Base-by-base conservation (phyloP, 1,140 invertebrate species). In the Gonatopus flavifemur region DNA sequence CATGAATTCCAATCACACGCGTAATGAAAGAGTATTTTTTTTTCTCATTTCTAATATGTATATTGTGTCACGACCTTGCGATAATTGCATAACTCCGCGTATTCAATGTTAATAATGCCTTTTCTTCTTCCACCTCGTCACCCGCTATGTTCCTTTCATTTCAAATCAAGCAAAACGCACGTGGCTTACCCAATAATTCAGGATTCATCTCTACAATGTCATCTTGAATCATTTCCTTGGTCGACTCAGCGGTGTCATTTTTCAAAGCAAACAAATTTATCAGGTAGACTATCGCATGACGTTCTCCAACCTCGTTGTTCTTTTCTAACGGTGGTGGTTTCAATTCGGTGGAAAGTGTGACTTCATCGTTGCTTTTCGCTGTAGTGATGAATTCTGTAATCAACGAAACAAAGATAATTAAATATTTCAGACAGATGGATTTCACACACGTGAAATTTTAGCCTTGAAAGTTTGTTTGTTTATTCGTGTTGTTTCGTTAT, bases 201-300 rank as follows among this genome's bases (percentile, higher is more conserved):
- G 64, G 62, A n/a, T 51, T 16, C 4, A 13, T 37, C 2, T 50
- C 12, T 0, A 44, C 12, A 2, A 66, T 1, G 3, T 66, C 59
- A 24, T 66, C 58, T 12, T 50, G 44, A 2, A 66, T 37, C 13
- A 57, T 33, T 41, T 69, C 64, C 1, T 66, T 52, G 1, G 58
- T 37, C 24, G 31, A 30, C n/a, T 57, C 57, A 24, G 63, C 64
- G 0, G 64, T 67, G 7, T 24, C 12, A 28, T 78, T 78, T 48
- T 66, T 72, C 10, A 78, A 49, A 1, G 67, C 76, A 21, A 55
- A 76, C 12, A 78, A 35, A 54, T 77, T 78, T 18, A 78, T 64
- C 3, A 78, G 18, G 45, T 69, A 78, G 1, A 77, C 21, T 4
- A 67, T 50, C 6, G 56, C 60, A 12, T 52, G 39, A 1, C 28